These are phyloP conservation scores for Entomobrya multifasciata DNA, from an alignment of 2,888 invertebrate genomes.

Conservation along the genomic window DNA sequence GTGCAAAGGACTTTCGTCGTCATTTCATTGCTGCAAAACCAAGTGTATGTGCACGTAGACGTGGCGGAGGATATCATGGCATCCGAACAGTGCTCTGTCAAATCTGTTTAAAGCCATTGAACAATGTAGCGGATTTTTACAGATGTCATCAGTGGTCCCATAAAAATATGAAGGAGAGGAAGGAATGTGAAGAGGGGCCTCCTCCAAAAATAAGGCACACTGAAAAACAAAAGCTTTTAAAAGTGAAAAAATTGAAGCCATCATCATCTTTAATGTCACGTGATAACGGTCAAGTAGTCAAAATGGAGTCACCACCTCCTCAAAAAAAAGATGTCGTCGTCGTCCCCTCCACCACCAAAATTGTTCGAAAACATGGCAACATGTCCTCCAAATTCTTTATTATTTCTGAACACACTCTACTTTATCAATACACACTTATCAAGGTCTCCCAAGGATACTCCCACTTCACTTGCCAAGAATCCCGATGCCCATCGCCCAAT, in stretches of 20 bases:
- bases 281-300: too few species aligned
- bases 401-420: neutral
- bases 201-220: neutral
- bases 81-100: slow-evolving; percentile 8
- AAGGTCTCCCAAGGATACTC: slow-evolving; percentile 7
- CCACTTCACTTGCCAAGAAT: neutral
- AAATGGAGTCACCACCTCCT: too few species aligned
- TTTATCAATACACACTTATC: neutral
- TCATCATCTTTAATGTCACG: too few species aligned
- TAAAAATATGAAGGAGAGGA: neutral
- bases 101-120: neutral
- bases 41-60: too few species aligned
- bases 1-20: too few species aligned
- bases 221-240: neutral
- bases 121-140: neutral
- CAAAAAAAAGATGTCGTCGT: too few species aligned
- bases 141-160: neutral
- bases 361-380: too few species aligned
- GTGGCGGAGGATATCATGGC: too few species aligned
- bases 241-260: neutral
- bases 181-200: neutral
- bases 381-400: neutral
- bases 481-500: too few species aligned
- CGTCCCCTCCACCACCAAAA: too few species aligned
- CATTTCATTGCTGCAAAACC: too few species aligned